Evolutionary conservation across 2,888 invertebrate genomes (phyloP), one percentile per base, ranked within the genome.

Genomic region (Timema podura): DNA sequence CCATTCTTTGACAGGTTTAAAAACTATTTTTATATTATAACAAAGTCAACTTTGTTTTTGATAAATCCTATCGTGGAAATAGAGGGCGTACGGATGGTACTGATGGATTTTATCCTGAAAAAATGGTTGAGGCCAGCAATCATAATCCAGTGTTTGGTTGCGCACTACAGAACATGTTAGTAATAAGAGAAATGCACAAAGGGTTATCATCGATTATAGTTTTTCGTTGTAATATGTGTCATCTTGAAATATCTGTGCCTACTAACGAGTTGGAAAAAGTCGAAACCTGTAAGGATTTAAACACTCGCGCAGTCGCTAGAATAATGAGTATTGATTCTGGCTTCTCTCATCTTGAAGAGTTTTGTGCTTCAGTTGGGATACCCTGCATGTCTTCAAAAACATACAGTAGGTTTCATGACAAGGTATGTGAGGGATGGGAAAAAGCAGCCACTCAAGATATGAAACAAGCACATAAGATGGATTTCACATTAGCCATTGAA

Each of bases 141-240:
- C n/a, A n/a, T n/a, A n/a, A n/a, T n/a, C n/a, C n/a, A n/a, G n/a
- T n/a, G n/a, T n/a, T n/a, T n/a, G n/a, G n/a, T n/a, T n/a, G 61
- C 13, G 2, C 61, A 13, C 45, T 16, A 44, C 16, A 30, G 45
- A 61, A 61, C 61, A 61, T 61, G 61, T 44, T 30, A 44, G 30
- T 15, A 10, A 61, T 61, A 9, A 45, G 8, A 61, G 61, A 61
- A 45, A 61, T 44, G 61, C 30, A 16, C 44, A 9, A 45, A 61
- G 61, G 30, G 30, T 61, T 61, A 61, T 10, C 7, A 44, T 61
- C 61, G 30, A 61, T 45, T 10, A 61, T 61, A 44, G 45, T 16
- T 61, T 61, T 15, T 16, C 61, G 45, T 61, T 61, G 44, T 61
- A 30, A 61, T 44, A 3, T 61, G 61, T 61, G 44, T 8, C 30